These are phyloP conservation scores for Acanthurus tractus DNA, from an alignment of 2,797 vertebrate species.

Conservation along the genomic window DNA sequence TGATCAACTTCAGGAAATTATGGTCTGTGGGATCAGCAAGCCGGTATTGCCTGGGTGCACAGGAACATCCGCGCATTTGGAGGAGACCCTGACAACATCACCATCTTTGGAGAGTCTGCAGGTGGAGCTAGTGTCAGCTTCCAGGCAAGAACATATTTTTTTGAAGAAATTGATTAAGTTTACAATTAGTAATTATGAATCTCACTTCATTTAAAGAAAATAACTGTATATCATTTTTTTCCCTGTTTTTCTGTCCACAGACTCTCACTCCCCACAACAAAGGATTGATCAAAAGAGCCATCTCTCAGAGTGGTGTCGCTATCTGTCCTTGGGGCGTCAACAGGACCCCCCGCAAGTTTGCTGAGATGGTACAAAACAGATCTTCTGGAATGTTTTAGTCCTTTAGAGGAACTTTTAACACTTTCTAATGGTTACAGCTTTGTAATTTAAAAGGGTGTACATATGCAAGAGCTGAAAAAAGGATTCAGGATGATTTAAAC, in stretches of 20 bases:
- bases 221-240: background rate
- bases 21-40: slow-evolving; percentile 95
- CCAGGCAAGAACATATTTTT: slow-evolving; percentile 83
- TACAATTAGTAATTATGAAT: background rate
- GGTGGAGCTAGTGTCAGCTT: slow-evolving; percentile 91
- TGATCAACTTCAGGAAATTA: slow-evolving; percentile 89
- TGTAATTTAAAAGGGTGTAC: background rate
- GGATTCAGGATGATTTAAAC: background rate
- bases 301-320: slow-evolving; percentile 92
- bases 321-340: slow-evolving; percentile 91
- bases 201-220: background rate
- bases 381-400: background rate
- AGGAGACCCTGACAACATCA: slow-evolving; percentile 93
- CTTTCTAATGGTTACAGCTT: no score
- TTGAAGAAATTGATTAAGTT: background rate
- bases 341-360: slow-evolving; percentile 85
- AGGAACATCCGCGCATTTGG: slow-evolving; percentile 95
- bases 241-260: slow-evolving; percentile 71
- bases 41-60: slow-evolving; percentile 95
- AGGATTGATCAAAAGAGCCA: slow-evolving; percentile 91
- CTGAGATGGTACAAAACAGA: slow-evolving; percentile 83
- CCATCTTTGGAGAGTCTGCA: slow-evolving; percentile 95
- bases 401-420: background rate
- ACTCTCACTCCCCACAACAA: slow-evolving; percentile 90
- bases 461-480: background rate